Percentiles rank a stretch among this genome's conserved stretches.
Evolutionary conservation across 2,113 vertebrate species (phyloP).

Genomic region (Eolophus roseicapilla): DNA sequence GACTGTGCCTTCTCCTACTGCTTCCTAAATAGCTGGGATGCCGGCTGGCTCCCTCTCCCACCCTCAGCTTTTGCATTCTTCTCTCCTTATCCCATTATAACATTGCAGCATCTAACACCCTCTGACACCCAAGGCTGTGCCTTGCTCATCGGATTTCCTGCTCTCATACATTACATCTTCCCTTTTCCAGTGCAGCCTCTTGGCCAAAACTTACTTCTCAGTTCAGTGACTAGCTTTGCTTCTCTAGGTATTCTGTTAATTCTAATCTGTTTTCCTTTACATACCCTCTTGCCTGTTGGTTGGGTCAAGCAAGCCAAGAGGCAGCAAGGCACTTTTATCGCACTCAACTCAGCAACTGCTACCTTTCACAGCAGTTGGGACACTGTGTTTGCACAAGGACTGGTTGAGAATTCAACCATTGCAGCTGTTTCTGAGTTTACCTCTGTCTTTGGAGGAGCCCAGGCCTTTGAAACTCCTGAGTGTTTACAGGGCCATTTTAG

Average conservation of each 20-base stretch:
- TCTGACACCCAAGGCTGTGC: neutral
- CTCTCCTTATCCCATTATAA: neutral
- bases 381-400: neutral
- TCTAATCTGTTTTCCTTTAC: neutral
- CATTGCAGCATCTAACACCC: neutral
- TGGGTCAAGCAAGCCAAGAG: neutral
- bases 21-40: neutral
- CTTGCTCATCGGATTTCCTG: neutral
- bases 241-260: neutral
- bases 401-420: neutral
- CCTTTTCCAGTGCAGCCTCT: neutral
- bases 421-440: neutral
- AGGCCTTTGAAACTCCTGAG: neutral
- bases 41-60: neutral
- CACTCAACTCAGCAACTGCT: neutral
- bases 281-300: neutral
- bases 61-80: accelerated
- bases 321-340: neutral
- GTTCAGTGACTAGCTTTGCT: neutral
- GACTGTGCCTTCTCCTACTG: neutral
- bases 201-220: neutral
- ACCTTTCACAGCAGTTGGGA: neutral
- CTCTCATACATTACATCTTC: neutral
- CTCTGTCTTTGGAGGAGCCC: neutral
- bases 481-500: neutral